A percentile compares a stretch with the other conserved stretches of the same genome.
Evolutionary conservation across 2,113 vertebrate genomes (phyloP).

Genomic region (Prolemur simus): DNA sequence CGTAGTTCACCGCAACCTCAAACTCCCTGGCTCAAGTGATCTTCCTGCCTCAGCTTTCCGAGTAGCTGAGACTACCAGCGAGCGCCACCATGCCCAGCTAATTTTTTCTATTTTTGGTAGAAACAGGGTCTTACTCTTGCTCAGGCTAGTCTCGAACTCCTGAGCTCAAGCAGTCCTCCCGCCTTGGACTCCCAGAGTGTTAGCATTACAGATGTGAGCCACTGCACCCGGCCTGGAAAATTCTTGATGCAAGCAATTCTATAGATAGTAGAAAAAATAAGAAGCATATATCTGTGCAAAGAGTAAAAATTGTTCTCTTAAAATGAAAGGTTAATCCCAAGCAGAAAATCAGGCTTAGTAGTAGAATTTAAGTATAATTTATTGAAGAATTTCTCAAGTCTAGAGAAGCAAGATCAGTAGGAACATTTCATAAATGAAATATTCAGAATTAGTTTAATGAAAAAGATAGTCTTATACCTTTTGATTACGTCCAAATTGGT

Average conservation of each 20-base stretch:
- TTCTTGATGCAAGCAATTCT: constrained; percentile 46
- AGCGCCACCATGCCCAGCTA: too few relatives aligned
- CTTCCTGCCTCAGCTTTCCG: too few relatives aligned
- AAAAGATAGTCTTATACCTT: background rate
- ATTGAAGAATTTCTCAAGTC: constrained; percentile 6
- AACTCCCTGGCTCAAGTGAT: too few relatives aligned
- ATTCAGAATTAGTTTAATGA: background rate
- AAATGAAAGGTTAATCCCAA: constrained; percentile 6
- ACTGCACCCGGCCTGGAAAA: background rate
- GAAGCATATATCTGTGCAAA: background rate
- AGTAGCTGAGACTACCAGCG: too few relatives aligned
- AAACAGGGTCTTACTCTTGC: too few relatives aligned
- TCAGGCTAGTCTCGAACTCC: too few relatives aligned
- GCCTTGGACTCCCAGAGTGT: too few relatives aligned
- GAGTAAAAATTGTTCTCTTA: constrained; percentile 8
- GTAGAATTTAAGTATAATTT: constrained; percentile 12
- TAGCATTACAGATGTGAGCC: too few relatives aligned
- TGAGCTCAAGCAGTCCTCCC: too few relatives aligned
- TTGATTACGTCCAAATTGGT: background rate
- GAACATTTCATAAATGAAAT: constrained; percentile 2
- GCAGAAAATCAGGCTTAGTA: constrained; percentile 18
- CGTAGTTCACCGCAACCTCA: too few relatives aligned
- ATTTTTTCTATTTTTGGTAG: too few relatives aligned
- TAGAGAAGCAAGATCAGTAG: background rate
- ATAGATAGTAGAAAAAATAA: constrained; percentile 40